Base-by-base conservation (phyloP, 2,888 invertebrate genomes). In the Drosophila prolongata region DNA sequence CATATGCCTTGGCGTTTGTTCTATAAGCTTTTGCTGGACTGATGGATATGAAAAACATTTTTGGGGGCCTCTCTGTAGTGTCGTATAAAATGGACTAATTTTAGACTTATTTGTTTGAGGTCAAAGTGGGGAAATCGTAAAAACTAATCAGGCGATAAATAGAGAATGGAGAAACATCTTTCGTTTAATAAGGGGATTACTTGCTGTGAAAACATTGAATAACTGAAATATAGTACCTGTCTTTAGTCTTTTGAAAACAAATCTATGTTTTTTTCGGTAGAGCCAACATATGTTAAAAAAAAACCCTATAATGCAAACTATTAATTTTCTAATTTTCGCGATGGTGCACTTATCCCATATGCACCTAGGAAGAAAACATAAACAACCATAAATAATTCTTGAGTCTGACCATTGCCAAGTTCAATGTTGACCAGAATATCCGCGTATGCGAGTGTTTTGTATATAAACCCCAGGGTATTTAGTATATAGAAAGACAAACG, bases 381-480 rank as follows among this genome's bases (percentile, higher is more conserved):
- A 66, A 66, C 68, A 66, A 35, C 24, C 40, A 46, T 67, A 67
- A 67, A 66, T 66, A 66, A 66, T 66, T 40, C 67, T 46, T 67
- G 68, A 67, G 54, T 42, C 66, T 66, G 68, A 19, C 66, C 66
- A 66, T 54, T 43, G 66, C 68, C 68, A 67, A 66, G 66, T 66
- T 67, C 66, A 68, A 35, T 66, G 66, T 47, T 70, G 30, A 46
- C 38, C 58, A 46, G 5, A 19, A 16, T 37, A 50, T 42, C 37
- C 66, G 67, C 19, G 42, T 50, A 69, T 40, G 19, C 46, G 30
- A 6, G 13, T 49, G 42, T 10, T 44, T 27, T 44, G 53, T 50
- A 46, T 54, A 59, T 53, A 27, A 24, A 30, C n/a, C 13, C 44
- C 10, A 37, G 59, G 1, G 35, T 72, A 61, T 37, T 60, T 60